These are phyloP conservation scores for Mastomys natalensis DNA, from an alignment of 2,113 vertebrate species.

Conservation along the genomic window DNA sequence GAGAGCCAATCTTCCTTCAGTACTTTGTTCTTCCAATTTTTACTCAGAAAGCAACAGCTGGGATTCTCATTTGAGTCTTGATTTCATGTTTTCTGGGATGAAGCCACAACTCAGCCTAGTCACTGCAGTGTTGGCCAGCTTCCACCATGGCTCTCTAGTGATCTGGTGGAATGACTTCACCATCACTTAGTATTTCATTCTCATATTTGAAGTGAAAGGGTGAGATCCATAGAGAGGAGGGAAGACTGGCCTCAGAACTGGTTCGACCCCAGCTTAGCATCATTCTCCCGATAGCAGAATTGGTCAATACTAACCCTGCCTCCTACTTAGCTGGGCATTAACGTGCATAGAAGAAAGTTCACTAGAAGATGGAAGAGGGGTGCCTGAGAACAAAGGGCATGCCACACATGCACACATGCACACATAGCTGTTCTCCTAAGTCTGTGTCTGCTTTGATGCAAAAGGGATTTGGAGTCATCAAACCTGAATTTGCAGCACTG, in stretches of 20 bases:
- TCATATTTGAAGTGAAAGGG: neutral
- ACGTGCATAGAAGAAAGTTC: neutral
- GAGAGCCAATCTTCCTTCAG: neutral
- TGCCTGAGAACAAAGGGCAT: neutral
- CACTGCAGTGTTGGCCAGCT: neutral
- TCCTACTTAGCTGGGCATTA: neutral
- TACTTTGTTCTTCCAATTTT: constrained; percentile 19
- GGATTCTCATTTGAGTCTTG: neutral
- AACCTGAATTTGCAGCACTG: too few species aligned
- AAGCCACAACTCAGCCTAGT: neutral
- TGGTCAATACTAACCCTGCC: neutral
- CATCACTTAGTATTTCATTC: neutral
- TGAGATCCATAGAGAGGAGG: neutral
- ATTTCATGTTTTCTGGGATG: constrained; percentile 2
- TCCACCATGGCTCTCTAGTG: neutral
- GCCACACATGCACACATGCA: neutral
- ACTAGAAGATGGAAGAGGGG: neutral
- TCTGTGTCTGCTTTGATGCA: neutral
- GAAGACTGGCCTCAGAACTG: neutral
- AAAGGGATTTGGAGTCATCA: neutral
- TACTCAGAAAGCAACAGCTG: neutral
- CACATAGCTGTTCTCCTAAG: neutral
- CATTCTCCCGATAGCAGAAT: neutral
- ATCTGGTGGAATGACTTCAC: neutral
- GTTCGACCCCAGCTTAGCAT: neutral